phyloP scores from a whole-genome alignment of 23 tunicate species.

The Ascidia mentula region DNA sequence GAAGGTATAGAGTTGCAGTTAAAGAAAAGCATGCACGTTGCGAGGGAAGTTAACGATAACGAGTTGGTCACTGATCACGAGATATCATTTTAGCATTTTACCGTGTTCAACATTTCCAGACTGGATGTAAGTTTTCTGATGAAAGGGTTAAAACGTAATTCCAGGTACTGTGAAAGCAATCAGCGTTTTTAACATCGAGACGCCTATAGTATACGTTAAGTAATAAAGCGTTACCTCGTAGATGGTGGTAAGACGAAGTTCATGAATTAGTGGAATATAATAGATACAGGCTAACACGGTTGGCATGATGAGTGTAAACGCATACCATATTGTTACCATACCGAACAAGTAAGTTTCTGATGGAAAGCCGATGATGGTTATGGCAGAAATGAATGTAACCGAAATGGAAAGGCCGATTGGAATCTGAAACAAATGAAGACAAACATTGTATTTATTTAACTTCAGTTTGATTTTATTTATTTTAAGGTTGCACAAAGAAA shows the following conservation, averaged over 20 bases:
- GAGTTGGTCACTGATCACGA: too few relatives aligned
- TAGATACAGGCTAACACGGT: slow-evolving; percentile 43
- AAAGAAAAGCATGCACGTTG: too few relatives aligned
- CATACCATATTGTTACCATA: slow-evolving; percentile 35
- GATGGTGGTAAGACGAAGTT: slow-evolving; percentile 33
- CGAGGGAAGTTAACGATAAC: too few relatives aligned
- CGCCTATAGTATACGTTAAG: background rate
- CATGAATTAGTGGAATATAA: slow-evolving; percentile 57
- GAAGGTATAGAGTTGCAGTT: too few relatives aligned
- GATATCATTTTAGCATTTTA: too few relatives aligned
- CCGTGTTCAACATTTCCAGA: slow-evolving; percentile 52
- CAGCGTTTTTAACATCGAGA: background rate
- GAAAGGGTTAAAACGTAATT: slow-evolving; percentile 38
- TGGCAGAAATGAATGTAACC: slow-evolving; percentile 64
- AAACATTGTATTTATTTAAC: slow-evolving; percentile 5
- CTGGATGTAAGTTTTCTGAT: slow-evolving; percentile 41
- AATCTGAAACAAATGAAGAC: slow-evolving; percentile 18
- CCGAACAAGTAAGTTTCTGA: slow-evolving; percentile 51
- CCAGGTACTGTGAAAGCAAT: slow-evolving; percentile 47
- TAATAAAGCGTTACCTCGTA: slow-evolving; percentile 36
- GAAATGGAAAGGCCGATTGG: slow-evolving; percentile 51
- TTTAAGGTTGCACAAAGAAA: background rate
- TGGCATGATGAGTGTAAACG: slow-evolving; percentile 23
- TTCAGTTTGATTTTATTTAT: background rate
- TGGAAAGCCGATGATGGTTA: slow-evolving; percentile 49